phyloP scores from a whole-genome alignment of 2,888 invertebrate species.

The Acleris emargana region DNA sequence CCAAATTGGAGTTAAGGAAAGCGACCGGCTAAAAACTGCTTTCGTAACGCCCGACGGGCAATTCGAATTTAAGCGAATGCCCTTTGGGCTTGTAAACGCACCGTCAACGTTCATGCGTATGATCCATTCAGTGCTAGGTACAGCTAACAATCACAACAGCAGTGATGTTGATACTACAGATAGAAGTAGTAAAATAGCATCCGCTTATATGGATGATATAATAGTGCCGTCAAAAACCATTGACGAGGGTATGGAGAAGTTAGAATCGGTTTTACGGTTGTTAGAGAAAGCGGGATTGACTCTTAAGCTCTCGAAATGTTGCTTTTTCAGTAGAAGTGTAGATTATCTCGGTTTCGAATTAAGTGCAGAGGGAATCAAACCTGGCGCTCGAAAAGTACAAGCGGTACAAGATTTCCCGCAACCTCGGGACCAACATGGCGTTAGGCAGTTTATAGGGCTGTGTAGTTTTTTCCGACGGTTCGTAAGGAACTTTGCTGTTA shows the following conservation, averaged over 20 bases:
- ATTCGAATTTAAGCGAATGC: slow-evolving; percentile 13
- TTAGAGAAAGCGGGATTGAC: too few species aligned
- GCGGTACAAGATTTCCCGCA: too few species aligned
- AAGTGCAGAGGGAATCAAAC: too few species aligned
- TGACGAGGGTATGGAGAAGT: background rate
- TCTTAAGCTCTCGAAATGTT: slow-evolving; percentile 3
- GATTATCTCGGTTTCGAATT: too few species aligned
- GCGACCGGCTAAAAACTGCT: background rate
- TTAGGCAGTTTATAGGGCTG: too few species aligned
- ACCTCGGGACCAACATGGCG: too few species aligned
- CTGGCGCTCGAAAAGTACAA: too few species aligned
- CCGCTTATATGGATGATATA: slow-evolving; percentile 15
- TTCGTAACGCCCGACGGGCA: background rate
- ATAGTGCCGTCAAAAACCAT: slow-evolving; percentile 13
- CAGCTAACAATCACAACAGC: background rate
- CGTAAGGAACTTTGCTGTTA: too few species aligned
- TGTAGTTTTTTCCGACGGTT: too few species aligned
- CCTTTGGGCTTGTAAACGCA: slow-evolving; percentile 7
- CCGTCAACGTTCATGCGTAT: slow-evolving; percentile 12
- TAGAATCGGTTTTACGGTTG: too few species aligned
- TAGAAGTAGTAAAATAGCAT: slow-evolving; percentile 7
- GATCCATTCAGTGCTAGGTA: slow-evolving; percentile 10
- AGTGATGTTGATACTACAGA: background rate
- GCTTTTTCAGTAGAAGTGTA: background rate
- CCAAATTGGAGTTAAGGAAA: slow-evolving; percentile 11